Base-by-base conservation (phyloP, 37 sponge, comb jelly and placozoan genomes). In the Agelas oroides region DNA sequence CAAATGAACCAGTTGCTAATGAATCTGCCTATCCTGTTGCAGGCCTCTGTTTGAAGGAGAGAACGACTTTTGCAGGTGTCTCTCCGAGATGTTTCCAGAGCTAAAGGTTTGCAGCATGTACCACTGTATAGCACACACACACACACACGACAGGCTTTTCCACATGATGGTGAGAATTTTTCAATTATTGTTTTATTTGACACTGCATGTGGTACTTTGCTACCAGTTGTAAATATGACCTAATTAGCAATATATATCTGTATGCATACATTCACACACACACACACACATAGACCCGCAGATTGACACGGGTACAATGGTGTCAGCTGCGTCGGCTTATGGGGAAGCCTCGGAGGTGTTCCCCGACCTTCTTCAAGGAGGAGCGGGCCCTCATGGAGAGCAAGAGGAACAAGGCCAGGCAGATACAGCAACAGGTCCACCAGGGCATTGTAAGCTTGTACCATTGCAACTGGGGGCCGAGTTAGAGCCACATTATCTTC, bases 281-380 rank as follows among this genome's bases (percentile, higher is more conserved):
- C 46, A 34, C 70, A 69, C 15, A 8, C 38, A 17, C 28, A 16
- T 35, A 95, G 93, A 94, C 93, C 17, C 77, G 81, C 11, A 27
- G 80, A 30, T 73, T 97, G 55, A 80, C 90, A 0, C 57, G 86
- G 2, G 59, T 86, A 0, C 95, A 97, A 58, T 97, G 97, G 97
- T 53, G 76, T 36, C 77, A 90, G 56, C 53, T 97, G 17, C 67
- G 97, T 30, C 73, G 97, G 33, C 57, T 92, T 27, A 88, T 97
- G 82, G 97, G 97, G 36, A 97, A 92, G 77, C 97, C 97, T n/a
- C 82, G 97, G 30, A 65, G 97, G 30, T 96, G 91, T 53, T 94
- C 92, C 25, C 53, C 86, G 19, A 59, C 86, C 6, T 91, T 96
- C 79, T 89, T 96, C 66, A 83, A 76, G 19, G 95, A 94, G 65